Percentiles rank a stretch among this genome's conserved stretches.
phyloP scores from a whole-genome alignment of 1,140 invertebrate genomes.

The Aporrectodea caliginosa region DNA sequence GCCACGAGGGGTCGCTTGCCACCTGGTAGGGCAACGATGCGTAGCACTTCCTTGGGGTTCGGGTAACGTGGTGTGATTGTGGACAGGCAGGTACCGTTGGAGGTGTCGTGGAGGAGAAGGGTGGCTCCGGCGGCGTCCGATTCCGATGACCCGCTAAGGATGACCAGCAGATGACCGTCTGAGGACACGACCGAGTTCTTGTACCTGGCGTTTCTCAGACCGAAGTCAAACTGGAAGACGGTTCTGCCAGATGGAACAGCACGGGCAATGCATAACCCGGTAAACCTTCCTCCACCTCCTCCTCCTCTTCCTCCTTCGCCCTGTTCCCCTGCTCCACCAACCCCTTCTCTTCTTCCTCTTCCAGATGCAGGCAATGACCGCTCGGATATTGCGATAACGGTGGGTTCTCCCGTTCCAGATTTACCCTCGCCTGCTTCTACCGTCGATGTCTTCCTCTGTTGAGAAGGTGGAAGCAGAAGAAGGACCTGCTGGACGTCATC shows the following conservation, averaged over 20 bases:
- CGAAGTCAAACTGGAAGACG: neutral
- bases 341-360: neutral
- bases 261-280: neutral
- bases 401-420: too few relatives aligned
- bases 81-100: neutral
- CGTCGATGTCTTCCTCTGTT: neutral
- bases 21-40: neutral
- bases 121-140: neutral
- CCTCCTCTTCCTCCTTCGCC: neutral
- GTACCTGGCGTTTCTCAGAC: neutral
- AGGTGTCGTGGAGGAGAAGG: neutral
- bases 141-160: neutral
- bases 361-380: too few relatives aligned
- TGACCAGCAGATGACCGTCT: neutral
- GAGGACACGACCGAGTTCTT: neutral
- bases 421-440: neutral
- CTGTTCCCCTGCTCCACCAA: neutral
- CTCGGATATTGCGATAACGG: neutral
- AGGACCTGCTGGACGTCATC: neutral
- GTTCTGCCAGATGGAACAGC: neutral
- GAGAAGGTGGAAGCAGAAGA: neutral
- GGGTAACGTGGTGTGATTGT: neutral
- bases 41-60: neutral
- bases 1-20: slow-evolving; percentile 61
- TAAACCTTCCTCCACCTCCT: neutral